phyloP scores from a whole-genome alignment of 2,888 invertebrate species.

The Gandaritis pyraliata region DNA sequence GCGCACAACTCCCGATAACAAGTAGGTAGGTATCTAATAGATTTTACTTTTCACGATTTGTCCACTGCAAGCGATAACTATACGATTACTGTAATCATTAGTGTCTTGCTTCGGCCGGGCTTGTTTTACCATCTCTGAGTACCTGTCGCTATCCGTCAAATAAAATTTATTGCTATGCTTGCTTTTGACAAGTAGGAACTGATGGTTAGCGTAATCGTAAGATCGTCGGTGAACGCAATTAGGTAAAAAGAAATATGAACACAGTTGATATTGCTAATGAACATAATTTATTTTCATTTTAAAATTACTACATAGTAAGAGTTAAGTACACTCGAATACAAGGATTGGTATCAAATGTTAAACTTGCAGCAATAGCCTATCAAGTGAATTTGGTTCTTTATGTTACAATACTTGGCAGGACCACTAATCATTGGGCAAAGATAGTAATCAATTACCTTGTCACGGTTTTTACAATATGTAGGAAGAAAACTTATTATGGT shows the following conservation, averaged over 20 bases:
- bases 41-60: neutral
- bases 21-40: neutral
- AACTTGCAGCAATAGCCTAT: conserved; percentile 78
- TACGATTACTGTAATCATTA: no score
- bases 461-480: conserved; percentile 32
- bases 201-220: no score
- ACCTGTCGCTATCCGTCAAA: neutral
- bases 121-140: no score
- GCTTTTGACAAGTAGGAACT: no score
- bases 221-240: neutral
- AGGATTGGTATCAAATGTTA: conserved; percentile 83
- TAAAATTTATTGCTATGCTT: no score
- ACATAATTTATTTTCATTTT: conserved; percentile 81
- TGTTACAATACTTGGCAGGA: conserved; percentile 69
- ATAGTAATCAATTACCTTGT: conserved; percentile 11
- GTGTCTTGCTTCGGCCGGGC: neutral
- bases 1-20: conserved; percentile 8
- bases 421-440: conserved; percentile 45
- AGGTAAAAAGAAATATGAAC: conserved; percentile 46
- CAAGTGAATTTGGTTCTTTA: conserved; percentile 79
- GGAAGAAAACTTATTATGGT: conserved; percentile 7
- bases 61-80: neutral
- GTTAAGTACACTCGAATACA: conserved; percentile 84
- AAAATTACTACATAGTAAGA: conserved; percentile 82
- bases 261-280: conserved; percentile 70